Evolutionary conservation across 2,797 vertebrate genomes (phyloP).

Genomic region (Labeo calbasu): DNA sequence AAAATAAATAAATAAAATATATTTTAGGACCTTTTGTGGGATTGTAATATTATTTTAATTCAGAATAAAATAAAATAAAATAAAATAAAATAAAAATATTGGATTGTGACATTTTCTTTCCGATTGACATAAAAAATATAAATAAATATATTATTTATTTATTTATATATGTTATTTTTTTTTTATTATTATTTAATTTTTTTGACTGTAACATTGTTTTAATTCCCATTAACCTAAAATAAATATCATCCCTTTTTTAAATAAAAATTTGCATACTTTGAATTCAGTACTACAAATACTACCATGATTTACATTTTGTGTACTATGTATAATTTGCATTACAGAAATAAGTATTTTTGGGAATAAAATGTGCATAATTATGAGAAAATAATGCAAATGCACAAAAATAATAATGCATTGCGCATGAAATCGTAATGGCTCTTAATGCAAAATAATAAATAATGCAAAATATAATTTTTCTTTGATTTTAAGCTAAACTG

Average conservation of each 20-base stretch:
- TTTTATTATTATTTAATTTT: no score
- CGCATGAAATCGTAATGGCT: neutral
- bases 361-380: neutral
- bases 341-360: neutral
- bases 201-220: neutral
- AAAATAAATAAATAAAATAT: no score
- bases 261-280: neutral
- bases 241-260: neutral
- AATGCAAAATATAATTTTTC: neutral
- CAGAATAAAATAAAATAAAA: neutral
- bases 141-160: no score
- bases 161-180: no score
- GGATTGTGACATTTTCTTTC: no score
- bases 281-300: no score
- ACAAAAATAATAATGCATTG: neutral
- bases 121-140: no score
- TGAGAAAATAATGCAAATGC: neutral
- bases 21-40: no score
- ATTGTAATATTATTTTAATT: no score
- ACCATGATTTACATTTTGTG: neutral
- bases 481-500: neutral
- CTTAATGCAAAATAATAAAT: neutral
- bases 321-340: neutral
- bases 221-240: neutral
- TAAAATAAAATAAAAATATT: no score